phyloP scores from a whole-genome alignment of 1,140 invertebrate species.

The Leguminivora glycinivorella region DNA sequence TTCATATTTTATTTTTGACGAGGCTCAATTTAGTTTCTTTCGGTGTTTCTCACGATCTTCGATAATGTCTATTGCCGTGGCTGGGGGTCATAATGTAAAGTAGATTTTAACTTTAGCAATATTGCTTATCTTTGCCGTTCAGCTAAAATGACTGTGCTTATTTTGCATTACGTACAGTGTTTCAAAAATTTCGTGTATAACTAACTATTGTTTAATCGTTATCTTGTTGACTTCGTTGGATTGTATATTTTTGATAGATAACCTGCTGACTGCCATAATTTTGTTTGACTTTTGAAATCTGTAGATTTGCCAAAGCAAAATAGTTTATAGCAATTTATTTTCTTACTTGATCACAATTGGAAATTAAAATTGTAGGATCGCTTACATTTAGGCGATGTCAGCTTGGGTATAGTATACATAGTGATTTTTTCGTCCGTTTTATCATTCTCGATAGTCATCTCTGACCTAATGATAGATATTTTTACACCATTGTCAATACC shows the following conservation, averaged over 20 bases:
- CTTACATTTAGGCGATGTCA: too few relatives aligned
- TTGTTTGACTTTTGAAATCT: too few relatives aligned
- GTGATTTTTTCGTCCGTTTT: too few relatives aligned
- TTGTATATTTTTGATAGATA: neutral
- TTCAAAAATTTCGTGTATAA: neutral
- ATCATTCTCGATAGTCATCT: too few relatives aligned
- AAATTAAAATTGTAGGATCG: too few relatives aligned
- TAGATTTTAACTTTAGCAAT: slow-evolving; percentile 16
- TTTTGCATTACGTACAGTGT: slow-evolving; percentile 3
- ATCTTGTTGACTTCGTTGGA: neutral
- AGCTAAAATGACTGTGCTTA: slow-evolving; percentile 1
- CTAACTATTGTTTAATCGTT: neutral
- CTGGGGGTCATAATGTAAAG: neutral
- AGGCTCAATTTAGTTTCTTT: slow-evolving; percentile 32
- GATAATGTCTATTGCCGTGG: slow-evolving; percentile 20
- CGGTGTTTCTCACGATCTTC: slow-evolving; percentile 23
- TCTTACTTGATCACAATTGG: too few relatives aligned
- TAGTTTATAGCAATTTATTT: too few relatives aligned
- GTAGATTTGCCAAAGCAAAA: too few relatives aligned
- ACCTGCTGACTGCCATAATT: too few relatives aligned
- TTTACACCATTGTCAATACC: neutral
- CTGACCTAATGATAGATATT: neutral
- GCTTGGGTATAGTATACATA: too few relatives aligned
- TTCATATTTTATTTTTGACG: slow-evolving; percentile 35
- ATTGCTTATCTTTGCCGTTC: slow-evolving; percentile 25